phyloP scores from a whole-genome alignment of 2,888 invertebrate genomes.

The Nomada ferruginata region DNA sequence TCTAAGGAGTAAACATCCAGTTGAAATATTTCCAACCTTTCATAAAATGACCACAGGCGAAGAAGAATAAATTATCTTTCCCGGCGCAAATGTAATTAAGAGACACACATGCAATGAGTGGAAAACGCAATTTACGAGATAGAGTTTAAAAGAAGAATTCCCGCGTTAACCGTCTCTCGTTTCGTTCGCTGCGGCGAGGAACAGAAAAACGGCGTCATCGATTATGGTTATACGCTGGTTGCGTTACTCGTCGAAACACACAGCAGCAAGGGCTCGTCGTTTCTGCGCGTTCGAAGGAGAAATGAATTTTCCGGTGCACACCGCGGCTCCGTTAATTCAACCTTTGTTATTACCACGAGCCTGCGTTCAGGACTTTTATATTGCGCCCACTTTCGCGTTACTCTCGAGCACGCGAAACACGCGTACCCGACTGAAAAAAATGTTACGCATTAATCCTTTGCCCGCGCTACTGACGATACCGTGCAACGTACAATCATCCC shows the following conservation, averaged over 20 bases:
- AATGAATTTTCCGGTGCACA: conserved; percentile 29
- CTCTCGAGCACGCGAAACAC: conserved; percentile 11
- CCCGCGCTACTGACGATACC: not conserved
- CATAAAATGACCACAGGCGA: no score
- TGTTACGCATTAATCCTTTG: conserved; percentile 33
- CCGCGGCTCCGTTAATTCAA: conserved; percentile 23
- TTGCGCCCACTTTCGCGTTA: conserved; percentile 29
- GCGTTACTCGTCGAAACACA: conserved; percentile 9
- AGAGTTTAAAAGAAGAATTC: not conserved
- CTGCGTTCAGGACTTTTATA: conserved; percentile 28
- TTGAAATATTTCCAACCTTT: no score
- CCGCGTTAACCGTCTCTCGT: not conserved
- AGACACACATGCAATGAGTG: no score
- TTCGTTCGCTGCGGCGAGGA: not conserved
- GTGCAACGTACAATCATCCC: not conserved
- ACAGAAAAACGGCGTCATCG: conserved; percentile 5
- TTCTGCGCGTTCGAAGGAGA: conserved; percentile 20
- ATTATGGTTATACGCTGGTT: conserved; percentile 8
- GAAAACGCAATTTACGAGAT: not conserved
- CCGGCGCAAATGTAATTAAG: no score
- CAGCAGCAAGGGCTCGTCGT: not conserved
- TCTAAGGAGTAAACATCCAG: no score
- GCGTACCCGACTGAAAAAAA: conserved; percentile 15
- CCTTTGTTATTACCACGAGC: conserved; percentile 36
- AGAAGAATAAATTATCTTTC: no score